Evolutionary conservation across 1,140 invertebrate species (phyloP).

Genomic region (Sipha flava): DNA sequence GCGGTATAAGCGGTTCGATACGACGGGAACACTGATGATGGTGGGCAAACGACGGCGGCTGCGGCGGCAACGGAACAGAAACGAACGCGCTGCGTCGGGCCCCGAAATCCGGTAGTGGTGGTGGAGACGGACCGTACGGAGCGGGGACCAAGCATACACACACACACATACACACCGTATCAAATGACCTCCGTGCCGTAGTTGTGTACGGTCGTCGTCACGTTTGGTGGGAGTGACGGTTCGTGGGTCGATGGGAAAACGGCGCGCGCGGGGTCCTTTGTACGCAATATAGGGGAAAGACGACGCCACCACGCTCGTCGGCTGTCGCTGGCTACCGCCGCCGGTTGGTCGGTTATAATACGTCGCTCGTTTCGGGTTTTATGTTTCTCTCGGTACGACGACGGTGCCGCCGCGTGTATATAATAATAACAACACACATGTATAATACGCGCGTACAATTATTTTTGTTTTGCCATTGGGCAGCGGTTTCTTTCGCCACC

Average conservation of each 20-base stretch:
- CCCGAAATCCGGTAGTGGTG: slow-evolving; percentile 5
- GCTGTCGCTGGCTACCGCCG: neutral
- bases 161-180: slow-evolving; percentile 9
- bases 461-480: too few relatives aligned
- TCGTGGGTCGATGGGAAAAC: neutral
- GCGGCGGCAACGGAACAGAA: slow-evolving; percentile 2
- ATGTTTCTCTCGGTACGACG: neutral
- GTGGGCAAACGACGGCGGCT: neutral
- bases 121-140: neutral
- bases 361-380: neutral
- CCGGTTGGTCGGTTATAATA: neutral
- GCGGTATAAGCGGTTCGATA: slow-evolving; percentile 28
- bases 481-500: too few relatives aligned
- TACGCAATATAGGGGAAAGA: slow-evolving; percentile 26
- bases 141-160: too few relatives aligned
- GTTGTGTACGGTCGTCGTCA: neutral
- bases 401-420: neutral
- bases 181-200: slow-evolving; percentile 33
- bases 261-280: slow-evolving; percentile 17
- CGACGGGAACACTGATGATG: slow-evolving; percentile 14
- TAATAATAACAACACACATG: neutral
- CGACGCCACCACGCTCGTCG: slow-evolving; percentile 18
- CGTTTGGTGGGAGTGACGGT: neutral
- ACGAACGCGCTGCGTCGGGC: slow-evolving; percentile 9
- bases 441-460: too few relatives aligned